These are phyloP conservation scores for Gortyna flavago DNA, from an alignment of 2,888 invertebrate species.

Conservation along the genomic window DNA sequence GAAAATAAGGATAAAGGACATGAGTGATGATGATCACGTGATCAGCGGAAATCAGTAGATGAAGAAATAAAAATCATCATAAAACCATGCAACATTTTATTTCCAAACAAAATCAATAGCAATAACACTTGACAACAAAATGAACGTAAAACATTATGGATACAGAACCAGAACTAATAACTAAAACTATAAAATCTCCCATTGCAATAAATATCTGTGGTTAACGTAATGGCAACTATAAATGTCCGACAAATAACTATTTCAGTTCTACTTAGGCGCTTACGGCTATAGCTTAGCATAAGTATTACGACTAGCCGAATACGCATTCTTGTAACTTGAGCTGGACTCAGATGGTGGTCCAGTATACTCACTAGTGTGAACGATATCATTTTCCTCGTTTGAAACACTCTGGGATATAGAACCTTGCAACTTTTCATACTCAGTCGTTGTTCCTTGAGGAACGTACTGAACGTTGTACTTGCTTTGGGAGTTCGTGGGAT, in stretches of 20 bases:
- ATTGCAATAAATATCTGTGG: conserved; percentile 74
- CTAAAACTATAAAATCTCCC: conserved; percentile 35
- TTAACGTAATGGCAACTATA: conserved; percentile 72
- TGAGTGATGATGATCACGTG: too few species aligned
- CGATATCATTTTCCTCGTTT: conserved; percentile 83
- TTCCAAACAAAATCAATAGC: conserved; percentile 46
- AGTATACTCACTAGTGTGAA: conserved; percentile 79
- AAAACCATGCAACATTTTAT: conserved; percentile 57
- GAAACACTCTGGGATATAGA: conserved; percentile 74
- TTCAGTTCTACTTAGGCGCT: conserved; percentile 46
- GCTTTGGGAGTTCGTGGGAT: conserved; percentile 80
- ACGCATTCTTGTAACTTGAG: conserved; percentile 80
- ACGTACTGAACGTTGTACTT: conserved; percentile 79
- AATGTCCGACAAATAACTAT: conserved; percentile 54
- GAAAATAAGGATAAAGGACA: not conserved
- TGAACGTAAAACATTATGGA: conserved; percentile 15
- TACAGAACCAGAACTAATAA: conserved; percentile 25
- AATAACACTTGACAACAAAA: conserved; percentile 26
- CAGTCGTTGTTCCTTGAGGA: conserved; percentile 71
- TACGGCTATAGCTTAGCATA: conserved; percentile 75
- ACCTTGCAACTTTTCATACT: conserved; percentile 81
- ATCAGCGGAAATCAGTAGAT: not conserved
- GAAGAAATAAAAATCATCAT: conserved; percentile 28
- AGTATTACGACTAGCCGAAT: conserved; percentile 76
- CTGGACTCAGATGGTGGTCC: conserved; percentile 78